Evolutionary conservation across 2,888 invertebrate species (phyloP).

Genomic region (Theodoxus fluviatilis): DNA sequence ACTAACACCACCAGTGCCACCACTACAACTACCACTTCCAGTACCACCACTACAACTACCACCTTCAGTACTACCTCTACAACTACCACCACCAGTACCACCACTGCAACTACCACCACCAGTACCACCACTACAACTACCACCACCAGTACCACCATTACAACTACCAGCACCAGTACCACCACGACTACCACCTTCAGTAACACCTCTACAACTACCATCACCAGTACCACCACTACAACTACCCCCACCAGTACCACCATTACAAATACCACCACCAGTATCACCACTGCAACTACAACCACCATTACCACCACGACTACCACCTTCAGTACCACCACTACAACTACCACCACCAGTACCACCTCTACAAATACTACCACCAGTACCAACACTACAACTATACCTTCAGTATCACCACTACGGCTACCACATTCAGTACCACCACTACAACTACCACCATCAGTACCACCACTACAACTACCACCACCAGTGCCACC

Average conservation of each 20-base stretch:
- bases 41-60: no score
- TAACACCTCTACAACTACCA: background rate
- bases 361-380: conserved; percentile 16
- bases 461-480: no score
- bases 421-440: background rate
- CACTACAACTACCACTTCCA: no score
- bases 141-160: conserved; percentile 7
- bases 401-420: conserved; percentile 6
- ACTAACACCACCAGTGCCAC: no score
- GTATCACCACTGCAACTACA: conserved; percentile 11
- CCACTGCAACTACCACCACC: conserved; percentile 10
- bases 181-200: background rate
- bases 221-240: background rate
- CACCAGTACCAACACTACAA: conserved; percentile 9
- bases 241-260: background rate
- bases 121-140: conserved; percentile 14
- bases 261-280: background rate
- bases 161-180: no score
- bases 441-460: no score
- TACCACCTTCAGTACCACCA: no score
- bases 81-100: conserved; percentile 12
- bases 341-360: no score
- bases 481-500: background rate
- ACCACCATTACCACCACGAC: conserved; percentile 4
- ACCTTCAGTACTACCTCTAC: conserved; percentile 4